These are phyloP conservation scores for Tetramorium bicarinatum DNA, from an alignment of 2,888 invertebrate species.

Conservation along the genomic window DNA sequence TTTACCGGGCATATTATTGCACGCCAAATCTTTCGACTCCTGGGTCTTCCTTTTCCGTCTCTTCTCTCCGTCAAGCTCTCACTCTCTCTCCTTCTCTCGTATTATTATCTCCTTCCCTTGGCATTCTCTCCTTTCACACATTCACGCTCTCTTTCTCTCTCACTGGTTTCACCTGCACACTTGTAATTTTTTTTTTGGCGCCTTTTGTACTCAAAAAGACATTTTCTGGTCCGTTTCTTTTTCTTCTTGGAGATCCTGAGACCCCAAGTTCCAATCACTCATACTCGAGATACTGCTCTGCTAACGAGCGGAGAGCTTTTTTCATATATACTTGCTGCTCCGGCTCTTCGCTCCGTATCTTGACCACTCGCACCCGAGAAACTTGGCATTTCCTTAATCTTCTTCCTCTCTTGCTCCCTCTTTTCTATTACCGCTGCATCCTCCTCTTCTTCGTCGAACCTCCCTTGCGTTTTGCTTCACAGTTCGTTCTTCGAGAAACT, in stretches of 20 bases:
- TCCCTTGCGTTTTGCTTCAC: constrained; percentile 3
- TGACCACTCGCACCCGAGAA: constrained; percentile 55
- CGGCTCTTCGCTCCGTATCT: constrained; percentile 55
- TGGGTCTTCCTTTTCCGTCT: constrained; percentile 10
- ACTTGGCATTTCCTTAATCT: constrained; percentile 45
- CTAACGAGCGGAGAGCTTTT: constrained; percentile 70
- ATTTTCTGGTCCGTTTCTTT: constrained; percentile 76
- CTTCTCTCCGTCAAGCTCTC: constrained; percentile 8
- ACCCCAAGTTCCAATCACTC: constrained; percentile 54
- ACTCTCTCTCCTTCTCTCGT: constrained; percentile 5
- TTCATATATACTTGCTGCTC: constrained; percentile 76
- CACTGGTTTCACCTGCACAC: constrained; percentile 67
- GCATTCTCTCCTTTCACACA: constrained; percentile 41
- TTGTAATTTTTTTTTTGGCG: constrained; percentile 75
- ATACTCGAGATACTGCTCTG: constrained; percentile 34
- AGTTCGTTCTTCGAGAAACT: constrained; percentile 13
- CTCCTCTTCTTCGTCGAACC: not conserved
- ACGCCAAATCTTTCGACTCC: constrained; percentile 55
- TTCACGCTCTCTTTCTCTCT: constrained; percentile 37
- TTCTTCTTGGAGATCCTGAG: constrained; percentile 67
- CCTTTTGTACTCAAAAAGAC: constrained; percentile 79
- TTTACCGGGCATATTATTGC: constrained; percentile 58
- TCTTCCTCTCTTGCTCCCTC: not conserved
- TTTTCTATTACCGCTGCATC: constrained; percentile 11
- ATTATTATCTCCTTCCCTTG: not conserved